A percentile compares a stretch with the other conserved stretches of the same genome.
Evolutionary conservation across 2,888 invertebrate species (phyloP).

Genomic region (Agrochola macilenta): DNA sequence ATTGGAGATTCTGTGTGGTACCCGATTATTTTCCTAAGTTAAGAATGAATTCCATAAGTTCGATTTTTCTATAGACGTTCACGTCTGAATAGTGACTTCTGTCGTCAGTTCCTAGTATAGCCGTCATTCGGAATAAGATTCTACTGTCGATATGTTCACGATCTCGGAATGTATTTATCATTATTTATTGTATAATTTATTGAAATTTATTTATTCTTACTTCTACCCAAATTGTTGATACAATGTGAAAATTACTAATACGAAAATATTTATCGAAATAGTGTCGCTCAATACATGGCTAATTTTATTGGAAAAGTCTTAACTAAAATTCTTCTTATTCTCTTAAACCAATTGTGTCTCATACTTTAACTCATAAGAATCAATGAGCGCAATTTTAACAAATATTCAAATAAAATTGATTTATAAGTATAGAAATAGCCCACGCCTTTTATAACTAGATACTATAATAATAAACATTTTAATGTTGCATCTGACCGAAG

Average conservation of each 20-base stretch:
- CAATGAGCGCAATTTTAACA: slow-evolving; percentile 6
- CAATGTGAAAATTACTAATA: slow-evolving; percentile 17
- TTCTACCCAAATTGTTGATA: slow-evolving; percentile 24
- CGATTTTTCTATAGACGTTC: not conserved
- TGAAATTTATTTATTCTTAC: slow-evolving; percentile 58
- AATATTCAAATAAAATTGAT: not conserved
- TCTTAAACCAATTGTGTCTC: slow-evolving; percentile 16
- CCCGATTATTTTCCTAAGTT: not conserved
- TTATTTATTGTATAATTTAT: slow-evolving; percentile 68
- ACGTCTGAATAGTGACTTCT: slow-evolving; percentile 4
- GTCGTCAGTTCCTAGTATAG: slow-evolving; percentile 7
- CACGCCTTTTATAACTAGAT: slow-evolving; percentile 1
- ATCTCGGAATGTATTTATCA: slow-evolving; percentile 69
- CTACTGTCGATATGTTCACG: slow-evolving; percentile 60
- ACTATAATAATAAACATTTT: not conserved
- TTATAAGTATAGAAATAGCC: slow-evolving; percentile 1
- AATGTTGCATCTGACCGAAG: slow-evolving; percentile 2
- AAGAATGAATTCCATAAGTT: not conserved
- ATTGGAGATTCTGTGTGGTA: not conserved
- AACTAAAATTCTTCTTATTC: not conserved
- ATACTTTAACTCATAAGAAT: slow-evolving; percentile 1
- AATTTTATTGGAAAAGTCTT: not conserved
- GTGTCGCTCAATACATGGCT: slow-evolving; percentile 23
- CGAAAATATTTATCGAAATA: slow-evolving; percentile 28
- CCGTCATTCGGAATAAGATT: slow-evolving; percentile 32